Evolutionary conservation across 2,797 vertebrate genomes (phyloP).

Genomic region (Ptychadena robeensis): DNA sequence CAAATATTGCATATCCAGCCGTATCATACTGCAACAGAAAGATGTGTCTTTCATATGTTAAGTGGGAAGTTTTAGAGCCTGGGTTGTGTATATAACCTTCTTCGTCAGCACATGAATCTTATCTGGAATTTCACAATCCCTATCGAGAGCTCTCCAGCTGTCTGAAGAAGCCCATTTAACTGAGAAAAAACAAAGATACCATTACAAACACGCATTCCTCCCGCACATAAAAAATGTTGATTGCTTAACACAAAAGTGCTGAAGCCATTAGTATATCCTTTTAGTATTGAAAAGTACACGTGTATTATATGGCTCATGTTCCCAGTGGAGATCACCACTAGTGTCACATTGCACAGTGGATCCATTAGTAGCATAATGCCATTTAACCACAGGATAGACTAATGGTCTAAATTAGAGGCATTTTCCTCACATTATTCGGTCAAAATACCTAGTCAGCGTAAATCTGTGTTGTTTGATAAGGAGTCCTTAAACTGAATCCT

Average conservation of each 20-base stretch:
- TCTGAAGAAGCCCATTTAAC: constrained; percentile 71
- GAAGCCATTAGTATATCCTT: constrained; percentile 79
- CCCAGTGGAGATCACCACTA: constrained; percentile 74
- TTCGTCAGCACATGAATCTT: constrained; percentile 62
- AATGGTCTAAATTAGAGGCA: constrained; percentile 75
- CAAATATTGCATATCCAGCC: constrained; percentile 34
- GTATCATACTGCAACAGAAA: constrained; percentile 36
- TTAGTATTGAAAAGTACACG: constrained; percentile 77
- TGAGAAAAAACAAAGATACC: constrained; percentile 72
- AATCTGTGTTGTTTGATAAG: constrained; percentile 40
- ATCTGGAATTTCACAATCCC: constrained; percentile 70
- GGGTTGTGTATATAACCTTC: constrained; percentile 48
- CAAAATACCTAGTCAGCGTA: constrained; percentile 58
- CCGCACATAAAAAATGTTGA: constrained; percentile 65
- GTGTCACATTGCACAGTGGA: constrained; percentile 77
- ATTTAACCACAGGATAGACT: constrained; percentile 72
- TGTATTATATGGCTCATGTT: constrained; percentile 73
- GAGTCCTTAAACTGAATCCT: constrained; percentile 35
- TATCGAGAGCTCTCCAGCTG: constrained; percentile 67
- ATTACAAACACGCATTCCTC: constrained; percentile 72
- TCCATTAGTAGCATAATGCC: constrained; percentile 80
- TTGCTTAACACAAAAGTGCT: constrained; percentile 79
- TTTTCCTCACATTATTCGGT: constrained; percentile 63
- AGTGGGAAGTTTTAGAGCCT: constrained; percentile 31
- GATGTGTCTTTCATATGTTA: constrained; percentile 43